phyloP scores from a whole-genome alignment of 2,888 invertebrate genomes.

The Volucella inflata region DNA sequence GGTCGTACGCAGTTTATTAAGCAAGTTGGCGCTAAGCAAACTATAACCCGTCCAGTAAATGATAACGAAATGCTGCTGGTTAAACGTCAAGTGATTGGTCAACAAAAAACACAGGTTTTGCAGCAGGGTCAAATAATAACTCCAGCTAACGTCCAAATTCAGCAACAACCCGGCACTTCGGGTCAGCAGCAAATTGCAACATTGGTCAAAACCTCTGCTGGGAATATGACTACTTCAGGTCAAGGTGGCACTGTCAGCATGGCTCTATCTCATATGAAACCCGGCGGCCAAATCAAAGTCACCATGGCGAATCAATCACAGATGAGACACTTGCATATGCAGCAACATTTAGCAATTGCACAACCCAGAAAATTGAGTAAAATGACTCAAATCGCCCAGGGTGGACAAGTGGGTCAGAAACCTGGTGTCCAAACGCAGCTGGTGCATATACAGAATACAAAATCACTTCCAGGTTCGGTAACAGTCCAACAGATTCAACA shows the following conservation, averaged over 20 bases:
- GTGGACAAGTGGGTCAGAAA: conserved; percentile 76
- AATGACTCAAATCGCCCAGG: conserved; percentile 85
- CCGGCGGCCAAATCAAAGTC: conserved; percentile 84
- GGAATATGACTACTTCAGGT: conserved; percentile 78
- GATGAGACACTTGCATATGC: conserved; percentile 87
- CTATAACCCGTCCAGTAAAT: conserved; percentile 84
- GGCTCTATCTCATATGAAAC: conserved; percentile 83
- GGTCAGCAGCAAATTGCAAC: conserved; percentile 82
- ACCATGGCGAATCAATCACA: conserved; percentile 87
- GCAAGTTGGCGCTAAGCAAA: conserved; percentile 83
- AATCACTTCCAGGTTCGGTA: conserved; percentile 85
- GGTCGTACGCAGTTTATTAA: conserved; percentile 83
- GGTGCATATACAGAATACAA: conserved; percentile 88
- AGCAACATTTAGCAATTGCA: conserved; percentile 85
- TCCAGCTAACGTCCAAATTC: conserved; percentile 84
- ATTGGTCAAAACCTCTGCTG: conserved; percentile 83
- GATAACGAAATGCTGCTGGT: conserved; percentile 86
- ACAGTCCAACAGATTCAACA: conserved; percentile 91
- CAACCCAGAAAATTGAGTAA: conserved; percentile 87
- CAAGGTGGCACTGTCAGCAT: conserved; percentile 82
- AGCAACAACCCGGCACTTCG: conserved; percentile 79
- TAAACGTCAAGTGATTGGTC: conserved; percentile 84
- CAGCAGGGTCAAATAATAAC: conserved; percentile 86
- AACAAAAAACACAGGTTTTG: conserved; percentile 83
- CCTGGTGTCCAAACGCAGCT: conserved; percentile 87